Base-by-base conservation (phyloP, 2,113 vertebrate genomes). In the Chloebia gouldiae region DNA sequence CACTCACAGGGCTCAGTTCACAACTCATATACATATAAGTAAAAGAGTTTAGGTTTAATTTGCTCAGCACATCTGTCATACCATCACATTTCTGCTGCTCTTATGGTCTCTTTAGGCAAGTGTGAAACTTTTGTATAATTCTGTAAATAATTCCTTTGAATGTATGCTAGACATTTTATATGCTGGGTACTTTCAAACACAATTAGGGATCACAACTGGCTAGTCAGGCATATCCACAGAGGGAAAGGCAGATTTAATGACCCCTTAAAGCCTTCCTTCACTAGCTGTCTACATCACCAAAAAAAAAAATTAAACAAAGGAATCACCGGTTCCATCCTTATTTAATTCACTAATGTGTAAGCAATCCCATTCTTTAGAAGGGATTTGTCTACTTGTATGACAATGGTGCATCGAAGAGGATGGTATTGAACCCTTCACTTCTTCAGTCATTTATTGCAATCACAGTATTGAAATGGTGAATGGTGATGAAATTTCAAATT, bases 241-340 rank as follows among this genome's bases (percentile, higher is more conserved):
- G 9, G 13, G 28, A 85, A 75, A 47, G 35, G 4, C 13, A 17
- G 5, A 54, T 76, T 42, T 47, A 60, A 64, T 15, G 11, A 77
- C 7, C 13, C 5, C 10, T 80, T 59, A 19, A n/a, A 35, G 45
- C 2, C 15, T 15, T 90, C 17, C 15, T 80, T 56, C 27, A 33
- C 8, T 44, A 82, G 12, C 33, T 92, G 13, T n/a, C 31, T 54
- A 30, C 8, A 49, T 47, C 27, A 57, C 9, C 19, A 12, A 60
- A 66, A 83, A 68, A 28, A 64, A n/a, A 68, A n/a, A 10, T 28
- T 39, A 75, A 31, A 24, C 4, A 77, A 59, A 88, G 1, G 0
- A 88, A 79, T 11, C 1, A 37, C 3, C 3, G n/a, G 2, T 4
- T 5, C 13, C 15, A n/a, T 7, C 1, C 14, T 8, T 11, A 2